A percentile compares a stretch with the other conserved stretches of the same genome.
Conservation (phyloP, 2,888 invertebrate genomes). For the Zhuqinia jingwanae region DNA sequence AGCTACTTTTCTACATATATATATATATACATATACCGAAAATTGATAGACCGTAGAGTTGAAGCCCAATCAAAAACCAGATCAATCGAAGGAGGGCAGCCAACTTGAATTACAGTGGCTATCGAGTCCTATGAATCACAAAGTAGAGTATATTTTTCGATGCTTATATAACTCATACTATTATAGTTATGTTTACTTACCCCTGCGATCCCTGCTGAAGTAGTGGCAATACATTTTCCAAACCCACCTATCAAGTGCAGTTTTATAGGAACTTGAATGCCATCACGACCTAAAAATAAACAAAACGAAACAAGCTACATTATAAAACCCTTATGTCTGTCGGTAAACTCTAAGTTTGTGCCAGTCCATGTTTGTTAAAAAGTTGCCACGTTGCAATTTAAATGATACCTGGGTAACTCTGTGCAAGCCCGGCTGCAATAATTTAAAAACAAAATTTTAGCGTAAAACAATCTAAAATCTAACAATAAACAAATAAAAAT, state of each 20-base stretch:
- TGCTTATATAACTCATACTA: too few species aligned
- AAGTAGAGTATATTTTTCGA: too few species aligned
- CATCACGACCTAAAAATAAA: conserved; percentile 28
- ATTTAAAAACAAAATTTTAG: background rate
- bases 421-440: conserved; percentile 52
- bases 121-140: conserved; percentile 32
- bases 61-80: conserved; percentile 70
- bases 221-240: conserved; percentile 59
- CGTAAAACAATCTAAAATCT: background rate
- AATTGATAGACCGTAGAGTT: conserved; percentile 65
- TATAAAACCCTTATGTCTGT: too few species aligned
- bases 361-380: too few species aligned
- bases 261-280: conserved; percentile 40
- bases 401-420: conserved; percentile 58
- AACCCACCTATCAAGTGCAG: conserved; percentile 52
- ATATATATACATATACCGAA: too few species aligned
- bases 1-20: too few species aligned
- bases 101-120: conserved; percentile 15
- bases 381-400: background rate
- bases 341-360: too few species aligned
- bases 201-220: conserved; percentile 32
- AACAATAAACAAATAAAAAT: background rate
- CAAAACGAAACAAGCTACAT: too few species aligned
- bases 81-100: conserved; percentile 62
- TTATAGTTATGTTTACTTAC: conserved; percentile 40